These are phyloP conservation scores for Lathamus discolor DNA, from an alignment of 2,113 vertebrate genomes.

Conservation along the genomic window DNA sequence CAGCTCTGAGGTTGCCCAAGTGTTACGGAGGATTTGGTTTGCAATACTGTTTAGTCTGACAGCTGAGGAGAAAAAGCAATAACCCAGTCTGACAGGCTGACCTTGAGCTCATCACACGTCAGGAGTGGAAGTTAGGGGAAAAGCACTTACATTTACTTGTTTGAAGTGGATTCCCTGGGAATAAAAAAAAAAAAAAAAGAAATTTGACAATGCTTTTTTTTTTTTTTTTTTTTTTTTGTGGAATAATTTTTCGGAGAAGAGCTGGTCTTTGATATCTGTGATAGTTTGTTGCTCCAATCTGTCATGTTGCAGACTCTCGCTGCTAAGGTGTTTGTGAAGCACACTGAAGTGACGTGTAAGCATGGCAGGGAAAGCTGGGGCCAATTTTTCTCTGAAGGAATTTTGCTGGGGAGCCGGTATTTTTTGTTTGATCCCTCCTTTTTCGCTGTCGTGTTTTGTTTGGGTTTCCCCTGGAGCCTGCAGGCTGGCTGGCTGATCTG, in stretches of 20 bases:
- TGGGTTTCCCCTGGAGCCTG: not conserved
- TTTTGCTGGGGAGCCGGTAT: not conserved
- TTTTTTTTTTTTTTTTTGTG: not conserved
- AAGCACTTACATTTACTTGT: not conserved
- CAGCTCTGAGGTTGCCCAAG: not conserved
- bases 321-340: not conserved
- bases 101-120: not conserved
- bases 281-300: not conserved
- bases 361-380: not conserved
- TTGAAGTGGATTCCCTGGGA: not conserved
- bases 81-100: not conserved
- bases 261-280: constrained; percentile 28
- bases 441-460: not conserved
- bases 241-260: constrained; percentile 18
- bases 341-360: not conserved
- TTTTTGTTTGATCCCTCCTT: not conserved
- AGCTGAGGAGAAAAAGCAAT: not conserved
- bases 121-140: not conserved
- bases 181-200: rapidly evolving
- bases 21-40: not conserved
- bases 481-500: not conserved
- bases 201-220: not conserved
- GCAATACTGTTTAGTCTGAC: not conserved
- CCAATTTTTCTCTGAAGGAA: not conserved
- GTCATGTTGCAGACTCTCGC: not conserved